Evolutionary conservation across 2,797 vertebrate species (phyloP).

Genomic region (Propithecus perrieri): DNA sequence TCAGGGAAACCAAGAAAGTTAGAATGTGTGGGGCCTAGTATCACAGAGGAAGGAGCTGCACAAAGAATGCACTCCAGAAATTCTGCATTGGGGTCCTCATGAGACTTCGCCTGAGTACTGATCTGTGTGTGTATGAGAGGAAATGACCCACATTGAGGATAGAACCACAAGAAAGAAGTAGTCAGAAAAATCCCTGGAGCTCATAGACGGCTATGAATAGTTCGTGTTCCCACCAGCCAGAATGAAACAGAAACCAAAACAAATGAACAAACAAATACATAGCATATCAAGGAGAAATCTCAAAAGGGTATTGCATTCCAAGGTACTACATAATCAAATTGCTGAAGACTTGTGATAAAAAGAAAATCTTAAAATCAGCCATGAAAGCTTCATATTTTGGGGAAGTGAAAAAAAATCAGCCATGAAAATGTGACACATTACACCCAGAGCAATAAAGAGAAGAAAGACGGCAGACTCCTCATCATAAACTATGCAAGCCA

Average conservation of each 20-base stretch:
- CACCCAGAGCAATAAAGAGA: not conserved
- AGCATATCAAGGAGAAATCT: not conserved
- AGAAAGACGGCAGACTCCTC: not conserved
- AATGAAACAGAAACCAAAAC: not conserved
- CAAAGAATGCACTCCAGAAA: not conserved
- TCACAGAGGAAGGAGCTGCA: not conserved
- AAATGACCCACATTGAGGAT: not conserved
- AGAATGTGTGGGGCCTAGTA: not conserved
- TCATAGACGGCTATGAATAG: not conserved
- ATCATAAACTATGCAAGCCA: not conserved
- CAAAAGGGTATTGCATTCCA: not conserved
- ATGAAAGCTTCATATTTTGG: not conserved
- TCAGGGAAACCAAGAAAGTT: not conserved
- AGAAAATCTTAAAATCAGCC: not conserved
- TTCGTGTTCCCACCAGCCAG: not conserved
- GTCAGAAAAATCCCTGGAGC: not conserved
- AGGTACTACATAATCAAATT: not conserved
- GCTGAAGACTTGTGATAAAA: not conserved
- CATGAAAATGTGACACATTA: not conserved
- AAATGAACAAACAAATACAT: not conserved
- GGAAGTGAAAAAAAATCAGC: not conserved
- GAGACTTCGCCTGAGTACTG: not conserved
- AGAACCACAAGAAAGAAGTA: not conserved
- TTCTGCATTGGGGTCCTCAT: not conserved
- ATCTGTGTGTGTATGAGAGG: not conserved